Conservation (phyloP, 2,888 invertebrate species). For the Acronicta leporina region DNA sequence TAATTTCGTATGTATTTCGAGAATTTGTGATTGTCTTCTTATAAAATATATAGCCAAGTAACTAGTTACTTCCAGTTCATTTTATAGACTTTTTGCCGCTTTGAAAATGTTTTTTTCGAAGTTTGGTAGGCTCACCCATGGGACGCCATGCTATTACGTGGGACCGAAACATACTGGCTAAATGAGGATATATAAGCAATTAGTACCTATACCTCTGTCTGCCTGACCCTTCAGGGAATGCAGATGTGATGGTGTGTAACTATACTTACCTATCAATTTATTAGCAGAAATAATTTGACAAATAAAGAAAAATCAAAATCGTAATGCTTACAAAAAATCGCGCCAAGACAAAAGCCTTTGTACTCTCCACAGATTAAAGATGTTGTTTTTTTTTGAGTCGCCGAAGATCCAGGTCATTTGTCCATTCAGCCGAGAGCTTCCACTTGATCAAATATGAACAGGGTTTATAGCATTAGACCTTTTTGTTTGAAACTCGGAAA, state of each 20-base stretch:
- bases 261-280: too few species aligned
- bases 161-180: too few species aligned
- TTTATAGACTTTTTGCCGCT: too few species aligned
- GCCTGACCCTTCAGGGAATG: too few species aligned
- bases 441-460: slow-evolving; percentile 70
- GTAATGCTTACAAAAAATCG: slow-evolving; percentile 14
- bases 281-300: background rate
- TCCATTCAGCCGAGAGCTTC: slow-evolving; percentile 68
- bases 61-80: too few species aligned
- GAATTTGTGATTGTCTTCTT: background rate
- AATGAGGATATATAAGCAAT: too few species aligned
- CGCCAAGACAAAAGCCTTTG: slow-evolving; percentile 49
- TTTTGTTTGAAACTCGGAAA: slow-evolving; percentile 55
- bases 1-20: background rate
- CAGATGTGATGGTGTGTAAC: too few species aligned
- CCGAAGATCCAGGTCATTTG: slow-evolving; percentile 51
- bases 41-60: too few species aligned
- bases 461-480: slow-evolving; percentile 66
- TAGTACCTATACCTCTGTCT: too few species aligned
- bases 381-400: slow-evolving; percentile 49
- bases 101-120: too few species aligned
- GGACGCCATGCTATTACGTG: too few species aligned
- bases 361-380: slow-evolving; percentile 48
- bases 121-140: too few species aligned
- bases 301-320: background rate